Conservation (phyloP, 1,140 invertebrate species). For the Acromyrmex charruanus region DNA sequence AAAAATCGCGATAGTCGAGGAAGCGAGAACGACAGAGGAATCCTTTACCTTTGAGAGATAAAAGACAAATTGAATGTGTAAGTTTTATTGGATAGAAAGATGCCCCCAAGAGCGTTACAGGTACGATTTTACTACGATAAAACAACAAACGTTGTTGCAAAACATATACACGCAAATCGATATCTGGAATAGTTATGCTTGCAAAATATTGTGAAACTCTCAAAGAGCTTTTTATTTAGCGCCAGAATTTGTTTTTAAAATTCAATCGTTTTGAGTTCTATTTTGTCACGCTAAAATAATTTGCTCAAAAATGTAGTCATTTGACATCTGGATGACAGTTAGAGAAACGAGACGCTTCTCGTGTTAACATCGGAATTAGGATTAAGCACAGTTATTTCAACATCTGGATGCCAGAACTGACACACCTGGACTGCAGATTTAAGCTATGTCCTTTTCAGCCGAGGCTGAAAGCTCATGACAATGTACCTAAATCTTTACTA, state of each 20-base stretch:
- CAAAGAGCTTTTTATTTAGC: background rate
- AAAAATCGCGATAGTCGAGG: constrained; percentile 53
- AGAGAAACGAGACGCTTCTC: background rate
- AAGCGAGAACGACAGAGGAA: constrained; percentile 21
- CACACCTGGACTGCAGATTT: constrained; percentile 20
- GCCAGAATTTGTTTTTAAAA: background rate
- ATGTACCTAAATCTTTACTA: background rate
- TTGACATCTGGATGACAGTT: background rate
- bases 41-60: constrained; percentile 6
- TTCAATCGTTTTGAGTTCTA: background rate
- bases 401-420: constrained; percentile 22
- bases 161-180: background rate
- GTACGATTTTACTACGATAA: background rate
- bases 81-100: constrained; percentile 28
- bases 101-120: no score
- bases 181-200: no score
- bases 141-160: background rate
- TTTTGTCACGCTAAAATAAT: background rate
- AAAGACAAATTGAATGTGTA: constrained; percentile 1
- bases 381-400: constrained; percentile 19
- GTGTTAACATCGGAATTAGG: background rate
- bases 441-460: background rate
- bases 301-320: background rate
- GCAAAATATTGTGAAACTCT: background rate
- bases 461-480: background rate